phyloP scores from a whole-genome alignment of 2,113 vertebrate genomes.

The Cynopterus brachyotis region DNA sequence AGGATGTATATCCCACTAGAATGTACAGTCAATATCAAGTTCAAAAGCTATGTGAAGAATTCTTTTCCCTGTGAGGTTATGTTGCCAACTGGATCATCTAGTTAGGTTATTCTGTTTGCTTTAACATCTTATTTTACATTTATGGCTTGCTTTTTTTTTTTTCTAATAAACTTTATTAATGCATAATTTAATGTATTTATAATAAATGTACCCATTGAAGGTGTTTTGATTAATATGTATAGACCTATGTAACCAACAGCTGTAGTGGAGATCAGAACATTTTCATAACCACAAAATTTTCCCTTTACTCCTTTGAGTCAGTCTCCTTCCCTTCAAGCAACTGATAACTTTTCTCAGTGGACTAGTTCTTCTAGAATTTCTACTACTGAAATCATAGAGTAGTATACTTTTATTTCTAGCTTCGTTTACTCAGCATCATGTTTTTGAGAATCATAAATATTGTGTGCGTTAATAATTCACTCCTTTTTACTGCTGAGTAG shows the following conservation, averaged over 20 bases:
- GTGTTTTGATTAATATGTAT: not conserved
- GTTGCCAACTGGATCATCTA: not conserved
- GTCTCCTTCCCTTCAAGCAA: not conserved
- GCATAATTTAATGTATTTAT: not conserved
- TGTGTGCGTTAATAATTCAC: not conserved
- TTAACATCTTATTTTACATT: not conserved
- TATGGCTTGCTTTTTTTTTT: not conserved
- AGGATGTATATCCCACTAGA: not conserved
- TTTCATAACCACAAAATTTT: not conserved
- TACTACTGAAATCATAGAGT: not conserved
- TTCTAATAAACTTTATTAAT: not conserved
- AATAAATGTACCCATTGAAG: not conserved
- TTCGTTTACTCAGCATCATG: not conserved
- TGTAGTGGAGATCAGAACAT: accelerated
- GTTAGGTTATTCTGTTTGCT: not conserved
- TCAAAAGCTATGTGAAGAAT: not conserved
- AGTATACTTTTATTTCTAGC: not conserved
- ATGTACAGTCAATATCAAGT: not conserved
- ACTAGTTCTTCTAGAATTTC: not conserved
- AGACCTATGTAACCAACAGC: not conserved
- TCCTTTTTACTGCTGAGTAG: not conserved
- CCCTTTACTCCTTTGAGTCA: not conserved
- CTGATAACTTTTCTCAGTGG: not conserved
- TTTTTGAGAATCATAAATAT: not conserved
- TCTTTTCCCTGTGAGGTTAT: not conserved